Evolutionary conservation across 2,797 vertebrate species (phyloP), one percentile per base, ranked within the genome.

Genomic region (Crypturellus tataupa): DNA sequence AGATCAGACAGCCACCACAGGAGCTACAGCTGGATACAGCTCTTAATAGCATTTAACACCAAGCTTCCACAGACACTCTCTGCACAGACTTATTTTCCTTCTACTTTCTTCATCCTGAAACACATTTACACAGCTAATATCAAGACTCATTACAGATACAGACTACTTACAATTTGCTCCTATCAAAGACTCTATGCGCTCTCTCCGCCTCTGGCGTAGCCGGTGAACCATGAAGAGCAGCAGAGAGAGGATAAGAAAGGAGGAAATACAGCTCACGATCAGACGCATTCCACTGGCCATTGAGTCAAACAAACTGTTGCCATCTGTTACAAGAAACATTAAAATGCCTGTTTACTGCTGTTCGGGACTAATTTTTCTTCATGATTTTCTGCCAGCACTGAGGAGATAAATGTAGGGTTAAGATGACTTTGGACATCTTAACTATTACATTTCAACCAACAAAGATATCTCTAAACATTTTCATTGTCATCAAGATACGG

Each of bases 161-260:
- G 20, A 16, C 25, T 72, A 96, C 99, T 99, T 95, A 99, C 99
- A 85, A 93, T 99, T 99, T 59, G 99, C 99, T 92, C 99, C 99
- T 3, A 99, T 99, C 94, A 99, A 96, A 3, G 99, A 99, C 90
- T 99, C 99, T 0, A 99, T 99, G 95, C 99, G 99, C 87, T 99
- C 99, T 2, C 99, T 98, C 68, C 99, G 98, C 55, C 99, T 97
- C 98, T 99, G 99, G 14, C 99, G 98, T 37, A 99, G 98, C 37
- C 99, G 97, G 92, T 99, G 99, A 65, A 99, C 99, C 99, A 99
- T 99, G 98, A 99, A 99, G 70, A 99, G 99, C 95, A 99, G 98
- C 97, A 99, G 98, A 2, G 99, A 99, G 81, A 99, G 98, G 97
- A 99, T 99, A 96, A 99, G 99, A 98, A 99, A 99, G 96, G 99